A percentile compares a stretch with the other conserved stretches of the same genome.
Conservation (phyloP, 2,888 invertebrate genomes). For the Tenthredo amoena region DNA sequence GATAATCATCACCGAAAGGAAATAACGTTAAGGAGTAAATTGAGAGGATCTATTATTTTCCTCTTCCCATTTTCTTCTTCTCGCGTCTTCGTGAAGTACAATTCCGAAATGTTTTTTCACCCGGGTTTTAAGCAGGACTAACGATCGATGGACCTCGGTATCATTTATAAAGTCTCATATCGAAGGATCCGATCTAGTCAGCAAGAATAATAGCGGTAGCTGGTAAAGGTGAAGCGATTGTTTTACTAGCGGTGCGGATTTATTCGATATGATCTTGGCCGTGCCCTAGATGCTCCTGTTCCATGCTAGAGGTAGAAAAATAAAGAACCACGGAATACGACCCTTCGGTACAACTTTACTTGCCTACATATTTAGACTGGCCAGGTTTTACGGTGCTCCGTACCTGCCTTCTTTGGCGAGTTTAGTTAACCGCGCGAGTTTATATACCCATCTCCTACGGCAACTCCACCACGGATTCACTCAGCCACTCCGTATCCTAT, state of each 20-base stretch:
- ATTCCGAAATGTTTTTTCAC: neutral
- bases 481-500: neutral
- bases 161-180: neutral
- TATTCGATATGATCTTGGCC: constrained; percentile 30
- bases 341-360: constrained; percentile 37
- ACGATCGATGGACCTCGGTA: constrained; percentile 9
- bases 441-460: constrained; percentile 28
- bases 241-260: constrained; percentile 36
- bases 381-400: constrained; percentile 25
- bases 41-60: neutral
- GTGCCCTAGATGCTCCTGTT: constrained; percentile 8
- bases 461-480: neutral
- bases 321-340: neutral
- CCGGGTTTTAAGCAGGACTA: neutral
- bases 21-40: neutral
- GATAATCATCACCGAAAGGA: neutral
- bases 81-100: neutral
- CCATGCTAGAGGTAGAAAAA: neutral
- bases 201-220: constrained; percentile 41
- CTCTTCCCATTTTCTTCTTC: neutral
- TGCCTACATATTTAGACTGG: constrained; percentile 23
- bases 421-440: constrained; percentile 34
- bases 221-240: constrained; percentile 37
- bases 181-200: neutral
- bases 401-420: constrained; percentile 21